A percentile compares a stretch with the other conserved stretches of the same genome.
phyloP scores from a whole-genome alignment of 2,888 invertebrate genomes.

The Agrochola circellaris region DNA sequence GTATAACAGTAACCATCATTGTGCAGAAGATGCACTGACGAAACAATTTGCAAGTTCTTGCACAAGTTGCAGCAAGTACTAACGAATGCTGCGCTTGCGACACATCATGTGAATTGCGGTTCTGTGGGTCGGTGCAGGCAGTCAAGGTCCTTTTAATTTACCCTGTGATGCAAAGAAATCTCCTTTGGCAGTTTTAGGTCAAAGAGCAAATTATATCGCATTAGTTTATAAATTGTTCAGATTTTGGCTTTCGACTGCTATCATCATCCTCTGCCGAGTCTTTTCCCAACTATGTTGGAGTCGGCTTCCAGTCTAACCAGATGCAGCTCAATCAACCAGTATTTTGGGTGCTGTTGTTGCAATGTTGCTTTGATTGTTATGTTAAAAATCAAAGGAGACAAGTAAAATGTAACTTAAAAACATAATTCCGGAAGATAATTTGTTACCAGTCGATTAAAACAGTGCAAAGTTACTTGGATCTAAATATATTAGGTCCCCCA shows the following conservation, averaged over 20 bases:
- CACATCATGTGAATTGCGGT: constrained; percentile 55
- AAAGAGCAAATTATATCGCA: constrained; percentile 15
- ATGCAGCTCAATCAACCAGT: not conserved
- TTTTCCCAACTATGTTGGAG: not conserved
- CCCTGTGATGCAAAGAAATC: constrained; percentile 54
- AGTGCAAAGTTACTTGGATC: not conserved
- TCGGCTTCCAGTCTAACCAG: not conserved
- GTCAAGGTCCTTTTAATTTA: constrained; percentile 70
- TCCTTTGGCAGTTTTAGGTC: constrained; percentile 33
- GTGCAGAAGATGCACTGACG: constrained; percentile 47
- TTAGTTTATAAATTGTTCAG: not conserved
- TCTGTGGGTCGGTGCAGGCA: constrained; percentile 25
- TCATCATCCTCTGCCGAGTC: not conserved
- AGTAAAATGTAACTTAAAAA: not conserved
- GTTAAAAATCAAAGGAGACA: not conserved
- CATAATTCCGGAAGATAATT: not conserved
- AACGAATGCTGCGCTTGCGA: constrained; percentile 31
- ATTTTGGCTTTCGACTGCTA: not conserved
- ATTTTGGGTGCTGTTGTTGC: not conserved
- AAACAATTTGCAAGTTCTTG: constrained; percentile 45
- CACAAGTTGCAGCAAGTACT: constrained; percentile 32
- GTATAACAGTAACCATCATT: constrained; percentile 37
- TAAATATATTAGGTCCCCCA: too few species aligned
- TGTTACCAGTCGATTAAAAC: not conserved
- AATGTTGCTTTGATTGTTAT: constrained; percentile 1